Conservation (phyloP, 2,888 invertebrate species). For the Prosopocoilus inquinatus region DNA sequence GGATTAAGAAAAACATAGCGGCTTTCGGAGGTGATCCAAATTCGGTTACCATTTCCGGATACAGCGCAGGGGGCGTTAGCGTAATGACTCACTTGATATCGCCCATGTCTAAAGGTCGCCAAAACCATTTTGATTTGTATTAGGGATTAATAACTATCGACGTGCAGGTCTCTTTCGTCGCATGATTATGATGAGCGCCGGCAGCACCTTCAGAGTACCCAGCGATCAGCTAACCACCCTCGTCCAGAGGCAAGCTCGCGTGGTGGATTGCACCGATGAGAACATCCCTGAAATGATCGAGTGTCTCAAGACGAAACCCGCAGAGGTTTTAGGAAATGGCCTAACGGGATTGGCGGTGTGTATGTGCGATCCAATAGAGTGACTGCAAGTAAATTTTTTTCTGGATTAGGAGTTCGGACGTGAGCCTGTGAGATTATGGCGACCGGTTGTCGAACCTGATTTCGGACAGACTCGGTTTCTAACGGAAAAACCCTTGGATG, state of each 20-base stretch:
- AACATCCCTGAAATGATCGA: constrained; percentile 56
- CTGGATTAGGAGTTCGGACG: constrained; percentile 50
- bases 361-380: not conserved
- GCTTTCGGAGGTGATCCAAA: constrained; percentile 68
- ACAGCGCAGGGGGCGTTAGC: constrained; percentile 52
- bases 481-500: constrained; percentile 56
- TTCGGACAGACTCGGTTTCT: constrained; percentile 65
- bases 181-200: constrained; percentile 67
- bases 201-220: constrained; percentile 56
- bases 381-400: not conserved
- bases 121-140: not conserved
- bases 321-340: constrained; percentile 53
- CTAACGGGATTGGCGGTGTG: constrained; percentile 51
- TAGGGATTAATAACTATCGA: too few species aligned
- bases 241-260: constrained; percentile 61
- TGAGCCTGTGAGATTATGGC: constrained; percentile 58
- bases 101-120: constrained; percentile 61
- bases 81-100: constrained; percentile 58
- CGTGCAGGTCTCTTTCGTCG: constrained; percentile 64
- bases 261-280: constrained; percentile 59
- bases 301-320: constrained; percentile 59
- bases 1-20: constrained; percentile 65
- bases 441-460: constrained; percentile 63
- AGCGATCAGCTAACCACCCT: constrained; percentile 56
- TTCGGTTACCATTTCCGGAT: constrained; percentile 64